Evolutionary conservation across 53 echinoderm and acorn worm species (phyloP).

Genomic region (Zoroaster sp.): DNA sequence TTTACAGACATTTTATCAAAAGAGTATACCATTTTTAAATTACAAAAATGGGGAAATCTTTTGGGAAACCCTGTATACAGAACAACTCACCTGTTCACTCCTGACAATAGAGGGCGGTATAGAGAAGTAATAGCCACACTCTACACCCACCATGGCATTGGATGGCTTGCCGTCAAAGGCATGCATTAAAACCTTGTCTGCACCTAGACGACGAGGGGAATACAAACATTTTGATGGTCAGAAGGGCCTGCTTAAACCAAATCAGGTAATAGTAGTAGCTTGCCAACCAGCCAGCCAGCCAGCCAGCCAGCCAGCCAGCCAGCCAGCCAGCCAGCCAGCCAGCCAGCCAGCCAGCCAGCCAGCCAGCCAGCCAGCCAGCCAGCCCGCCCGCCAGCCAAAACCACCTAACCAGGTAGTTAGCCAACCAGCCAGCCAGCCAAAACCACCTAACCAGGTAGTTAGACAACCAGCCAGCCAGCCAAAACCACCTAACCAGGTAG

Average conservation of each 20-base stretch:
- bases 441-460: no score
- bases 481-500: neutral
- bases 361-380: neutral
- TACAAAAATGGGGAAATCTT: no score
- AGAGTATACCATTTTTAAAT: no score
- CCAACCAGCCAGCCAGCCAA: neutral
- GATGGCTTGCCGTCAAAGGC: conserved; percentile 96
- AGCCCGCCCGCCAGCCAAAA: neutral
- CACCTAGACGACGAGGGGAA: conserved; percentile 57
- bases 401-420: neutral
- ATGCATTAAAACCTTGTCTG: conserved; percentile 89
- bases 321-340: no score
- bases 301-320: neutral
- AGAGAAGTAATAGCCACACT: conserved; percentile 92
- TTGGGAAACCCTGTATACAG: no score
- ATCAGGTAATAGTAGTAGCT: no score
- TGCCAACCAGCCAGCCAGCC: neutral
- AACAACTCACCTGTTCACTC: conserved; percentile 99
- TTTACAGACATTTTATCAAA: neutral
- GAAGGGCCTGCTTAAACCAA: neutral
- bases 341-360: no score
- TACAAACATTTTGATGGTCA: neutral
- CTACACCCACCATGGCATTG: conserved; percentile 83
- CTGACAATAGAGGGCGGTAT: conserved; percentile 98
- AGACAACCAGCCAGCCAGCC: neutral